A percentile compares a stretch with the other conserved stretches of the same genome.
These are phyloP conservation scores for Palaemon carinicauda DNA, from an alignment of 1,140 invertebrate genomes.

Conservation along the genomic window DNA sequence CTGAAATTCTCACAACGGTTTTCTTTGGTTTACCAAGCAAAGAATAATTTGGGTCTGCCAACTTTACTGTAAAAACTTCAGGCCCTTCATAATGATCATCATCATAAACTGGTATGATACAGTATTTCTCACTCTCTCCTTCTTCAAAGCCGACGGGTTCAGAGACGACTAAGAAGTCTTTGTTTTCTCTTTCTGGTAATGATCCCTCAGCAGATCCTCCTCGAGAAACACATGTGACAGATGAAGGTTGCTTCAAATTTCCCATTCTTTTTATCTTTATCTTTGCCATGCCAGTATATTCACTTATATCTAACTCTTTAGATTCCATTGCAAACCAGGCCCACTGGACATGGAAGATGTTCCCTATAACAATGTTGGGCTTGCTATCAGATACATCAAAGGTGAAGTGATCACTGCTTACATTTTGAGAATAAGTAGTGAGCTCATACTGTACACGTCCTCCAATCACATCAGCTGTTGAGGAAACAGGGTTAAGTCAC, in stretches of 20 bases:
- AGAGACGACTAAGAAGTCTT: constrained; percentile 19
- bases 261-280: constrained; percentile 64
- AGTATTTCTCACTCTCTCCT: constrained; percentile 49
- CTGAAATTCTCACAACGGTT: constrained; percentile 35
- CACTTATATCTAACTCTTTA: constrained; percentile 62
- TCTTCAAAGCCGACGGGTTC: constrained; percentile 38
- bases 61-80: constrained; percentile 42
- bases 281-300: constrained; percentile 63
- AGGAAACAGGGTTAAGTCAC: neutral
- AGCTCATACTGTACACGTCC: constrained; percentile 45
- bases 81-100: constrained; percentile 42
- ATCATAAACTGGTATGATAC: constrained; percentile 35
- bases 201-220: constrained; percentile 18
- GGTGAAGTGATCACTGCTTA: constrained; percentile 44
- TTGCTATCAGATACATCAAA: constrained; percentile 40
- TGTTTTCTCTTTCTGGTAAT: neutral
- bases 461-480: constrained; percentile 36
- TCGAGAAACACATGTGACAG: constrained; percentile 60
- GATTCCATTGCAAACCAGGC: constrained; percentile 35
- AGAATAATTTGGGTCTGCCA: constrained; percentile 43
- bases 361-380: constrained; percentile 30
- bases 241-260: constrained; percentile 64
- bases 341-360: constrained; percentile 49
- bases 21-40: constrained; percentile 43
- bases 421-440: constrained; percentile 4